Percentiles rank a stretch among this genome's conserved stretches.
Conservation (phyloP, 2,113 vertebrate species). For the Melanerpes aurifrons region DNA sequence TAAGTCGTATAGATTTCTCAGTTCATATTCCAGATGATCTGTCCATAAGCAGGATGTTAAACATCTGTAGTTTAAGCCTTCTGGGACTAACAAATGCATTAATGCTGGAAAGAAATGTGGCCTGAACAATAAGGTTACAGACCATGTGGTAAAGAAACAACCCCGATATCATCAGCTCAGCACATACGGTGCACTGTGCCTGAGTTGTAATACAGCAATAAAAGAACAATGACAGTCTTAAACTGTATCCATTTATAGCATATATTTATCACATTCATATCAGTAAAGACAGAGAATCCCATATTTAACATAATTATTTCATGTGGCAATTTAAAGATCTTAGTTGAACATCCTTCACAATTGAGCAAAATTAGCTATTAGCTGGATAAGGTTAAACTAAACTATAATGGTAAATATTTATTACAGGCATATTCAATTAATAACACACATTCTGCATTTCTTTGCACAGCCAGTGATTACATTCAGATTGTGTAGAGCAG, state of each 20-base stretch:
- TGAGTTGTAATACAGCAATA: constrained; percentile 41
- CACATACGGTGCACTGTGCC: constrained; percentile 63
- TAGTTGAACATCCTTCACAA: constrained; percentile 46
- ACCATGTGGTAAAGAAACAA: constrained; percentile 78
- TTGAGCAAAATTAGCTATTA: constrained; percentile 55
- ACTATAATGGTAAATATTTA: constrained; percentile 50
- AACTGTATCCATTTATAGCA: constrained; percentile 48
- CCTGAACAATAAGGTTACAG: constrained; percentile 89
- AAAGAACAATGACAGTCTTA: constrained; percentile 69
- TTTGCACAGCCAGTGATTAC: constrained; percentile 31
- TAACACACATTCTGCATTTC: constrained; percentile 45
- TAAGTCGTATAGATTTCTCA: constrained; percentile 84
- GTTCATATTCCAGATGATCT: constrained; percentile 84
- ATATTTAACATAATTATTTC: constrained; percentile 65
- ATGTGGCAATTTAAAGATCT: constrained; percentile 63
- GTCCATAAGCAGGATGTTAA: constrained; percentile 84
- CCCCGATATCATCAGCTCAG: constrained; percentile 75
- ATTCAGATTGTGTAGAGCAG: constrained; percentile 24
- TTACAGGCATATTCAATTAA: constrained; percentile 51
- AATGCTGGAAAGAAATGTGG: constrained; percentile 91
- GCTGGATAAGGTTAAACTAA: constrained; percentile 59
- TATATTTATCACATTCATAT: constrained; percentile 57
- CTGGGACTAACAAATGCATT: constrained; percentile 91
- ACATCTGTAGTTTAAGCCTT: constrained; percentile 91
- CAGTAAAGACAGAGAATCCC: constrained; percentile 59